Evolutionary conservation across 2,797 vertebrate genomes (phyloP), one percentile per base, ranked within the genome.

Genomic region (Apodemus agrarius): DNA sequence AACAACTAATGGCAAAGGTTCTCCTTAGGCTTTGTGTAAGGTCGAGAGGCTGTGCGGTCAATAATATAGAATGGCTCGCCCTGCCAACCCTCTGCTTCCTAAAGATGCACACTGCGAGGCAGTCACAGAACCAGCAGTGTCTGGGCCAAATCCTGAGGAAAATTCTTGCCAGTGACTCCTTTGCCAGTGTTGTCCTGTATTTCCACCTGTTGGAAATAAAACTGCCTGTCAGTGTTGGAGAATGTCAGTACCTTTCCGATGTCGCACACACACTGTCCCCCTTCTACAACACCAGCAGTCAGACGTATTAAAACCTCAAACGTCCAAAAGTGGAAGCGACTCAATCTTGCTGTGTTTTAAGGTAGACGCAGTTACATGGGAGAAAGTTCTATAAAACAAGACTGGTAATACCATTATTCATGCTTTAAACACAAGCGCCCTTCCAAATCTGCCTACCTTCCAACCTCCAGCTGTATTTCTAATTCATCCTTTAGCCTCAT

Each of bases 31-130:
- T 97, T 97, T 89, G 84, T 59, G 82, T 74, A 67, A 92, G 69
- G 52, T 87, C 57, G 81, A 46, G 49, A 80, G 86, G 78, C 63
- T 95, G 89, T 54, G 17, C 65, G 81, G 83, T 95, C 95, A 94
- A 72, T 61, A 92, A 34, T n/a, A 74, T 96, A 52, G 69, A 82
- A 72, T 37, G 72, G 40, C 57, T 6, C 14, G 52, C 89, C 79
- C 74, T 96, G 94, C 87, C 92, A 96, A 90, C 79, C 97, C 88
- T 96, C 94, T 57, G 94, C 72, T 95, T 96, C 93, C 83, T 94
- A 61, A 95, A 92, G 90, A 94, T 91, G 69, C 17, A 95, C 67
- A 96, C 96, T 37, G 65, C 79, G 65, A 97, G 95, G 89, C 81
- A 54, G 79, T 57, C 92, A 59, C 69, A 88, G 76, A 94, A 94